Base-by-base conservation (phyloP, 2,113 vertebrate species). In the Pseudorhombus dupliciocellatus region DNA sequence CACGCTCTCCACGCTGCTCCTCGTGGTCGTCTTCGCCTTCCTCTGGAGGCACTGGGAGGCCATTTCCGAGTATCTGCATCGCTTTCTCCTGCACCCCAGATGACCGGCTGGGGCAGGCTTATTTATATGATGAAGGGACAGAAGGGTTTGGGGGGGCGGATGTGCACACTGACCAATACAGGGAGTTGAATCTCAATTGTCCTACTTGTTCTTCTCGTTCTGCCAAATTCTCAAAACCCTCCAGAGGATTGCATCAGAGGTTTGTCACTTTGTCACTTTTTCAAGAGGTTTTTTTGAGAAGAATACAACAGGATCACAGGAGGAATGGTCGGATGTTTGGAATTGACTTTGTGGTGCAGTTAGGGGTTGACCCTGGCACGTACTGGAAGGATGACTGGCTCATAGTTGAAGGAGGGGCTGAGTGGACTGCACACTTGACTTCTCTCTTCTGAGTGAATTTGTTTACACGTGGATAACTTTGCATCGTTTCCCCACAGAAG, bases 31-130 rank as follows among this genome's bases (percentile, higher is more conserved):
- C 61, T 81, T 96, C 55, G 98, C 96, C 89, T 94, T 98, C 90
- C 87, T 98, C 80, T 99, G 96, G 96, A 96, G 97, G 92, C 95
- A 97, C 94, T 99, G 97, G 96, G 95, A 98, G 0, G 93, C 93
- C 62, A 93, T 98, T 65, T 90, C 94, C 2, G 92, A 95, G 90
- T 96, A 96, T 61, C 88, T 94, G 91, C 95, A 96, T 84, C 94
- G 90, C 73, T 95, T 97, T 89, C 93, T 97, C 26, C 93, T 93
- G 20, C 90, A 95, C 71, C 93, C 94, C n/a, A 96, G 96, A 94
- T 97, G 96, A 98, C 94, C 91, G 40, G 67, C 59, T 60, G 55
- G 21, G 54, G 67, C 50, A 28, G 34, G 44, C 44, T 12, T 48
- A 56, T 54, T 71, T 57, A 62, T 15, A 40, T 12, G 60, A 53